Conservation (phyloP, 53 echinoderm and acorn worm genomes). For the Temnopleurus reevesii region DNA sequence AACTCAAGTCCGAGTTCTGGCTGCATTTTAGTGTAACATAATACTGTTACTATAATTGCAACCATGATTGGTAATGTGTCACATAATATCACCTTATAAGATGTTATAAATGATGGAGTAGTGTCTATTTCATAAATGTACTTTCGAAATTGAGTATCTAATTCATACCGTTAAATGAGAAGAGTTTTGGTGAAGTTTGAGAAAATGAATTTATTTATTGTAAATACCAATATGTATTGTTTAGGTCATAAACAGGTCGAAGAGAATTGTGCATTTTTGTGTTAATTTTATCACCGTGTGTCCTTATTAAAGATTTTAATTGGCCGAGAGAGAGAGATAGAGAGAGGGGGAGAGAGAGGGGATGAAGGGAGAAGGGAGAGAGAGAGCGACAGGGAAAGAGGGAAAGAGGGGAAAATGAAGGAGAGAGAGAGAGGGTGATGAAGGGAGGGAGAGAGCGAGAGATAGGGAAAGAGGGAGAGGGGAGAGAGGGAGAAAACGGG, state of each 20-base stretch:
- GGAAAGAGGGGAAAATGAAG: neutral
- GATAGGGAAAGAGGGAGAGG: neutral
- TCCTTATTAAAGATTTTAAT: no score
- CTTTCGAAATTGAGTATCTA: no score
- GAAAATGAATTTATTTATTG: slow-evolving; percentile 2
- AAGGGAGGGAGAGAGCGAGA: neutral
- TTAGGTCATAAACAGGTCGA: neutral
- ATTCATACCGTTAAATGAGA: no score
- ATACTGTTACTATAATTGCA: no score
- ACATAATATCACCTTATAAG: no score
- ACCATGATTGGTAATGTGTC: no score
- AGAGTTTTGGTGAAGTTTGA: neutral
- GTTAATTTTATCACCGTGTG: neutral
- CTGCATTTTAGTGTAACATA: no score
- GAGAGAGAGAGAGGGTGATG: neutral
- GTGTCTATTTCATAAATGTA: no score
- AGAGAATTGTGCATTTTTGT: neutral
- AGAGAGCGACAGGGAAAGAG: neutral
- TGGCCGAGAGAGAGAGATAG: neutral
- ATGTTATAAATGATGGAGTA: no score
- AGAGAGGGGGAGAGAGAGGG: neutral
- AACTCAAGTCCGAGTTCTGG: no score
- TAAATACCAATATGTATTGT: neutral
- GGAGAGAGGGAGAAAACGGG: neutral
- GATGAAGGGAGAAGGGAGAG: neutral